Evolutionary conservation across 2,113 vertebrate species (phyloP).

Genomic region (Sinocyclocheilus anophthalmus): DNA sequence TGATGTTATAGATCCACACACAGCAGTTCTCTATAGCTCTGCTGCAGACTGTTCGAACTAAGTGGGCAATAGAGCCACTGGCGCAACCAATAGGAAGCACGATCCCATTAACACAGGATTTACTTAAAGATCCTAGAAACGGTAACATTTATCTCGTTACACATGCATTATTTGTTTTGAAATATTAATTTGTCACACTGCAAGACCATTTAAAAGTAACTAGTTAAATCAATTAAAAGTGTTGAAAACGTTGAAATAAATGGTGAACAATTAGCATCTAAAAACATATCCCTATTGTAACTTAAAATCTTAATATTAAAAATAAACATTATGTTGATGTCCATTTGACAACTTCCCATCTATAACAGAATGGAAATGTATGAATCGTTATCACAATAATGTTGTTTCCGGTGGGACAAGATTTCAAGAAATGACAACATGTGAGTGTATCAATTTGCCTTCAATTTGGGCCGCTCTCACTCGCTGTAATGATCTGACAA

Average conservation of each 20-base stretch:
- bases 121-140: no score
- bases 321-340: not conserved
- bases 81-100: no score
- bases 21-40: no score
- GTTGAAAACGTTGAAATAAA: not conserved
- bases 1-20: no score
- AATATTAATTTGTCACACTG: not conserved
- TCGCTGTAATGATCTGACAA: constrained; percentile 12
- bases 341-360: not conserved
- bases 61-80: no score
- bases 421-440: not conserved
- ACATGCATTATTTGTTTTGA: not conserved
- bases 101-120: no score
- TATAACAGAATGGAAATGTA: not conserved
- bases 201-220: not conserved
- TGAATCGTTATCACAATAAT: not conserved
- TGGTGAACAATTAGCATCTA: not conserved
- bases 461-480: not conserved
- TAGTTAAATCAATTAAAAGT: not conserved
- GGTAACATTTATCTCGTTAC: no score
- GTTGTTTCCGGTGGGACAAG: not conserved
- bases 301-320: not conserved
- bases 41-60: no score
- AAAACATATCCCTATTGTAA: not conserved
- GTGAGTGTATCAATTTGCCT: constrained; percentile 6